These are phyloP conservation scores for Notoglanidium macrostoma DNA, from an alignment of 2,797 vertebrate species.

Conservation along the genomic window DNA sequence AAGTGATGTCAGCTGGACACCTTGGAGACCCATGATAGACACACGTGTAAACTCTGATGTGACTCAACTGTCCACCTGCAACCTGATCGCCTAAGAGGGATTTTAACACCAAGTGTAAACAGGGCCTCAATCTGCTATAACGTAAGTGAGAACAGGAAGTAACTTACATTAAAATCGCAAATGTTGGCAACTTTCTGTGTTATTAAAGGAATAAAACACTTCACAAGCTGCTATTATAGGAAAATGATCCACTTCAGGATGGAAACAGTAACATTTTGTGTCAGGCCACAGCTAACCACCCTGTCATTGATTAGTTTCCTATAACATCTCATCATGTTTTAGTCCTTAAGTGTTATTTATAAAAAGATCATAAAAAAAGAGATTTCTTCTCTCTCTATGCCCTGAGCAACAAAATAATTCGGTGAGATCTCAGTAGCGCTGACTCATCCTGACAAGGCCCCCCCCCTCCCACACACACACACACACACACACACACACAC, in stretches of 20 bases:
- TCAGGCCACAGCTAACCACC: background rate
- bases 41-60: too few species aligned
- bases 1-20: too few species aligned
- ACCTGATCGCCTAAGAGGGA: too few species aligned
- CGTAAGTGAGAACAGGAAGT: too few species aligned
- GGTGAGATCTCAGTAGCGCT: conserved; percentile 43
- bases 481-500: too few species aligned
- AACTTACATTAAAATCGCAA: too few species aligned
- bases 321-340: background rate
- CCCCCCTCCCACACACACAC: background rate
- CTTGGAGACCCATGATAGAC: too few species aligned
- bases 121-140: too few species aligned
- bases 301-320: background rate
- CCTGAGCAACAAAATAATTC: background rate
- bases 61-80: too few species aligned
- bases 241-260: background rate
- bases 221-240: background rate
- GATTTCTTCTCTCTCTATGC: background rate
- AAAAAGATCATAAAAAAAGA: background rate
- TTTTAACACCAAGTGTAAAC: too few species aligned
- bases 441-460: conserved; percentile 43
- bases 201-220: background rate
- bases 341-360: background rate
- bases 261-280: background rate
- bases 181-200: background rate